Conservation (phyloP, 2,888 invertebrate genomes). For the Diploptera punctata region DNA sequence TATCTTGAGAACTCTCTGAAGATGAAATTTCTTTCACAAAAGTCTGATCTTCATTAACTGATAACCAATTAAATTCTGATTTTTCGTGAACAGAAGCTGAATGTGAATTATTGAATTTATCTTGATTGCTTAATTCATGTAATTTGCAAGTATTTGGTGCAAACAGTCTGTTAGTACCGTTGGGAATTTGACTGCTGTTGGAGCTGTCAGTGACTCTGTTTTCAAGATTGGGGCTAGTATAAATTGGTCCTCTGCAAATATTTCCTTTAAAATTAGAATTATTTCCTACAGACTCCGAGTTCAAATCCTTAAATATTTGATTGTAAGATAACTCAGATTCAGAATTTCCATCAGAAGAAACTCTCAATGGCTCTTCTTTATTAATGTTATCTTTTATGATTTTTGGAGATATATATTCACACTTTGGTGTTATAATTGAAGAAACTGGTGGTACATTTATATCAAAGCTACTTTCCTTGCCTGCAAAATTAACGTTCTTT, state of each 20-base stretch:
- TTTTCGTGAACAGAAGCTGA: too few species aligned
- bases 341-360: not conserved
- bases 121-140: too few species aligned
- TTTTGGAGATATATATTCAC: not conserved
- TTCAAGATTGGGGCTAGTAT: constrained; percentile 33
- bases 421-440: not conserved
- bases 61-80: too few species aligned
- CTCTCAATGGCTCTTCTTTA: not conserved
- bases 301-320: not conserved
- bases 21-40: too few species aligned
- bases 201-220: constrained; percentile 27
- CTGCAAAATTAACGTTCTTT: not conserved
- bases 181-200: constrained; percentile 14
- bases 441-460: not conserved
- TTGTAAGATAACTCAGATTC: constrained; percentile 7
- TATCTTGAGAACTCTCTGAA: too few species aligned
- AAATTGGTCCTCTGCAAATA: constrained; percentile 25
- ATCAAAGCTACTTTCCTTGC: not conserved
- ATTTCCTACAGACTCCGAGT: not conserved
- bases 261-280: not conserved
- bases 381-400: not conserved
- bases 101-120: too few species aligned
- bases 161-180: not conserved
- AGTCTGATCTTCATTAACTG: too few species aligned
- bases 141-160: too few species aligned